Evolutionary conservation across 2,113 vertebrate species (phyloP).

Genomic region (Axis porcinus): DNA sequence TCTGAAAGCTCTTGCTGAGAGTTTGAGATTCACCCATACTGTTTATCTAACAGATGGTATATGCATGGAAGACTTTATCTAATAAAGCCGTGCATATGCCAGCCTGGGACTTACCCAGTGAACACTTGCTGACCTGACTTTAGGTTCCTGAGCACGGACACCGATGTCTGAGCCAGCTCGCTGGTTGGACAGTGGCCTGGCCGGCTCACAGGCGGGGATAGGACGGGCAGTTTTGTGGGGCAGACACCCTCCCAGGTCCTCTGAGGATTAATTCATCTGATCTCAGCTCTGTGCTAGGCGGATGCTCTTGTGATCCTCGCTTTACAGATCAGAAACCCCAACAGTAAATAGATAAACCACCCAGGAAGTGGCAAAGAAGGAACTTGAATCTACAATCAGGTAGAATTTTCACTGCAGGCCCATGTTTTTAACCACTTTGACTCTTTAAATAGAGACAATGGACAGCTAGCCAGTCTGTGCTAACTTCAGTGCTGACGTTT

Average conservation of each 20-base stretch:
- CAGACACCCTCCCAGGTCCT: fast-evolving
- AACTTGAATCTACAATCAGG: background rate
- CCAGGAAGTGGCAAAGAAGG: background rate
- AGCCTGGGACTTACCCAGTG: background rate
- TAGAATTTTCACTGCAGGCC: background rate
- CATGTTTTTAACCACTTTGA: background rate
- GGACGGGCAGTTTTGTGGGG: background rate
- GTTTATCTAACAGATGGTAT: background rate
- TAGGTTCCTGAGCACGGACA: fast-evolving
- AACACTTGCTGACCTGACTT: background rate
- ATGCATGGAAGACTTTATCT: background rate
- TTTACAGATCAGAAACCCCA: background rate
- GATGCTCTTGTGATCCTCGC: background rate
- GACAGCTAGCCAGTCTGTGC: no score
- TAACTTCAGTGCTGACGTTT: background rate
- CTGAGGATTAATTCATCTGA: background rate
- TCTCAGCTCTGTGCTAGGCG: background rate
- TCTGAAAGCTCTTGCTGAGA: background rate
- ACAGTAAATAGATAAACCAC: no score
- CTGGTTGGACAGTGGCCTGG: fast-evolving
- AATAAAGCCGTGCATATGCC: background rate
- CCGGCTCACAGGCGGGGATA: background rate
- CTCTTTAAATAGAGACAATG: background rate
- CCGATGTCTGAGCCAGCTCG: fast-evolving
- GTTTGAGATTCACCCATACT: background rate